Evolutionary conservation across 2,797 vertebrate species (phyloP).

Genomic region (Rhyacichthys aspro): DNA sequence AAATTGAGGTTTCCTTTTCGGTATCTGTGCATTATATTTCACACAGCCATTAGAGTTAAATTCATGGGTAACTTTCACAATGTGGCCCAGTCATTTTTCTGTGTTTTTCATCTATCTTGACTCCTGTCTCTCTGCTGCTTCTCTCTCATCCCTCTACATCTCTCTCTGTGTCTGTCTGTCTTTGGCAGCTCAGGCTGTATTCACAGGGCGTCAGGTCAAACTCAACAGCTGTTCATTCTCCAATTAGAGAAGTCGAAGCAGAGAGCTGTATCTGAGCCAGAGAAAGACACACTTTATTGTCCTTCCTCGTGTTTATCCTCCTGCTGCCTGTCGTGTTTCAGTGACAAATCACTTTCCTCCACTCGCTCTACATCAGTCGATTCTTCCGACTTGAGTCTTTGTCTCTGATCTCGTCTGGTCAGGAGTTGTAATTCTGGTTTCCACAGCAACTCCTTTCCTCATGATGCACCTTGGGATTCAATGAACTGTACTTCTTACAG

Average conservation of each 20-base stretch:
- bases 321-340: conserved; percentile 3
- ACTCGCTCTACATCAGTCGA: conserved; percentile 1
- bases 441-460: conserved; percentile 42
- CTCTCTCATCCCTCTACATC: neutral
- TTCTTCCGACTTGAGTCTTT: neutral
- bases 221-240: conserved; percentile 59
- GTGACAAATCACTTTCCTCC: conserved; percentile 14
- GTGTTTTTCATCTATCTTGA: neutral
- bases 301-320: neutral
- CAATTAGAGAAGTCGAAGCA: conserved; percentile 43
- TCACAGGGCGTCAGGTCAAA: conserved; percentile 37
- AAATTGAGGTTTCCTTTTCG: too few species aligned
- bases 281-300: conserved; percentile 5
- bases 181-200: conserved; percentile 18
- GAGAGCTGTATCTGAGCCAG: conserved; percentile 28
- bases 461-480: conserved; percentile 10
- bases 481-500: conserved; percentile 36
- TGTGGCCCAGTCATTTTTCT: neutral
- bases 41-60: too few species aligned
- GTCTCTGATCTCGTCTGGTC: conserved; percentile 13
- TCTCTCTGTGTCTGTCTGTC: neutral
- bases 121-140: conserved; percentile 1
- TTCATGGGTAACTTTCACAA: too few species aligned
- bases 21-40: too few species aligned
- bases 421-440: conserved; percentile 36